phyloP scores from a whole-genome alignment of 2,113 vertebrate genomes.

The Scomber japonicus region DNA sequence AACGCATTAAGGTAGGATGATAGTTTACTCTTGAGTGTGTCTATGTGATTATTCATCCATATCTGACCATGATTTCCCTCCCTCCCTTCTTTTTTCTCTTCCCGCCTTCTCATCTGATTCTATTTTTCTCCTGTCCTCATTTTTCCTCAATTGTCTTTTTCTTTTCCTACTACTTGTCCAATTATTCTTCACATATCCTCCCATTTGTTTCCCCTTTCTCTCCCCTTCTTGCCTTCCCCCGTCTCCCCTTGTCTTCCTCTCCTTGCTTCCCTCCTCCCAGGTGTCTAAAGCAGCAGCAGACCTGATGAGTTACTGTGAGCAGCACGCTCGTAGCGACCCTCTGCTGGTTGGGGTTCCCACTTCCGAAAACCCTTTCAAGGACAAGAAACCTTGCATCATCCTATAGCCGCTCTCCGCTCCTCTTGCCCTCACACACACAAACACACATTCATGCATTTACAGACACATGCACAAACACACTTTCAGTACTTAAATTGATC shows the following conservation, averaged over 20 bases:
- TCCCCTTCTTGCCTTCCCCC: not conserved
- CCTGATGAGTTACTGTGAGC: conserved; percentile 97
- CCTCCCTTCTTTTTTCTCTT: too few relatives aligned
- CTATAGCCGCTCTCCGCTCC: conserved; percentile 85
- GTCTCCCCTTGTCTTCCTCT: not conserved
- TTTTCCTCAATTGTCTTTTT: not conserved
- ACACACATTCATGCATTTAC: conserved; percentile 24
- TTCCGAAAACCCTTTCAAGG: conserved; percentile 98
- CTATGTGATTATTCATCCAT: not conserved
- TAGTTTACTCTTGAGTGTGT: not conserved
- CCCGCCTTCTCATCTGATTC: not conserved
- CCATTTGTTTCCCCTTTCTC: not conserved
- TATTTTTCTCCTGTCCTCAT: not conserved
- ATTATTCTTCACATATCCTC: not conserved
- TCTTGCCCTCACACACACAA: conserved; percentile 32
- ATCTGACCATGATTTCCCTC: not conserved
- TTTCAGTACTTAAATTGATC: conserved; percentile 25
- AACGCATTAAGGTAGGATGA: conserved; percentile 92
- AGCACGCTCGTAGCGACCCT: conserved; percentile 92
- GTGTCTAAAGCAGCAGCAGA: conserved; percentile 95
- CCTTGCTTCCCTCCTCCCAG: conserved; percentile 71
- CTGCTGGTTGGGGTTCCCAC: conserved; percentile 95
- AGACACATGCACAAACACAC: conserved; percentile 9
- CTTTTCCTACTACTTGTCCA: not conserved
- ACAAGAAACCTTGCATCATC: conserved; percentile 97